Percentiles rank a stretch among this genome's conserved stretches.
These are phyloP conservation scores for Hippocampus barbouri DNA, from an alignment of 2,113 vertebrate species.

Conservation along the genomic window DNA sequence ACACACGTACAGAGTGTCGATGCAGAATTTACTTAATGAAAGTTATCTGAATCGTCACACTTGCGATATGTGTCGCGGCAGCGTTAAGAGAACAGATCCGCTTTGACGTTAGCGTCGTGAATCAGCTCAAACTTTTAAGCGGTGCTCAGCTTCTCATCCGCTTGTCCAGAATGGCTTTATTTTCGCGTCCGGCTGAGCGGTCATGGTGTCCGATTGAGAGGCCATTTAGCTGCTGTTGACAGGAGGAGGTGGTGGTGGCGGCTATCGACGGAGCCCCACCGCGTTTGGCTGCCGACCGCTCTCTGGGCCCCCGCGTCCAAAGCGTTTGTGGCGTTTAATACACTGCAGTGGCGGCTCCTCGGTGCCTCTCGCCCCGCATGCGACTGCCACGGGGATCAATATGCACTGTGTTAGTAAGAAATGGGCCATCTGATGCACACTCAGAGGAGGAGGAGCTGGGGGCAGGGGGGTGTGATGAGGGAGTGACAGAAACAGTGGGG, in stretches of 20 bases:
- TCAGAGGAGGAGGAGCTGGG: slow-evolving; percentile 55
- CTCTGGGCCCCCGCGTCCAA: slow-evolving; percentile 68
- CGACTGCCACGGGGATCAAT: slow-evolving; percentile 70
- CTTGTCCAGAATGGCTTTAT: slow-evolving; percentile 19
- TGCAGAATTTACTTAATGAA: not conserved
- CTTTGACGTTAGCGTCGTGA: not conserved
- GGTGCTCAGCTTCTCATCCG: not conserved
- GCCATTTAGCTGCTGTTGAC: slow-evolving; percentile 75
- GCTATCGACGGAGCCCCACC: slow-evolving; percentile 73
- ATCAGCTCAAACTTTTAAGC: not conserved
- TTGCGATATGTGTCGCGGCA: not conserved
- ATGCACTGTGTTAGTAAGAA: slow-evolving; percentile 71
- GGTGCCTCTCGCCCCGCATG: slow-evolving; percentile 62
- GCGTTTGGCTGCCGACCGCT: slow-evolving; percentile 57
- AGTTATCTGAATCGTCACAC: not conserved
- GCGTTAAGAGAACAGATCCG: not conserved
- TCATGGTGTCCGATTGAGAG: slow-evolving; percentile 53
- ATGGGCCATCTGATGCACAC: slow-evolving; percentile 71
- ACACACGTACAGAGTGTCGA: too few relatives aligned
- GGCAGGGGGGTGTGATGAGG: slow-evolving; percentile 27
- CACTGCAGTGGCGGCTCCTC: slow-evolving; percentile 70
- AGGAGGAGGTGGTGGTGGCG: slow-evolving; percentile 72
- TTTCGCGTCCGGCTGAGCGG: slow-evolving; percentile 22
- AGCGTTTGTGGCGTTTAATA: slow-evolving; percentile 78
- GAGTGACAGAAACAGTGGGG: slow-evolving; percentile 46